Evolutionary conservation across 2,888 invertebrate genomes (phyloP).

Genomic region (Crioceris asparagi): DNA sequence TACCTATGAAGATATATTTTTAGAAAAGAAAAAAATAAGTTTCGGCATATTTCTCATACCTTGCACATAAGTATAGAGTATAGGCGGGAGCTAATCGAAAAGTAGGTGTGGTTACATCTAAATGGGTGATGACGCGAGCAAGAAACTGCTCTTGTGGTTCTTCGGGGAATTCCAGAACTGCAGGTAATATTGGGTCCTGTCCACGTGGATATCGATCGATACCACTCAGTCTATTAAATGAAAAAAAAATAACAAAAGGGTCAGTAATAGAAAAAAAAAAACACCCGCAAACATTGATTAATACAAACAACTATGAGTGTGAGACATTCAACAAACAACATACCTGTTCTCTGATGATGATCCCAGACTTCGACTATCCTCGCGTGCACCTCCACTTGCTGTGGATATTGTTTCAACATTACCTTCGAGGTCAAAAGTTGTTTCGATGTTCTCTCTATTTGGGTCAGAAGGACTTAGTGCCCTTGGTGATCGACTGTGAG

Average conservation of each 20-base stretch:
- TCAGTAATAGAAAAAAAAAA: slow-evolving; percentile 11
- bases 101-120: slow-evolving; percentile 79
- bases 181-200: slow-evolving; percentile 84
- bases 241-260: slow-evolving; percentile 9
- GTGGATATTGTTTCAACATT: slow-evolving; percentile 87
- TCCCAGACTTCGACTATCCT: slow-evolving; percentile 48
- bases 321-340: no score
- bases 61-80: slow-evolving; percentile 87
- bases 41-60: no score
- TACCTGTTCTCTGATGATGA: slow-evolving; percentile 75
- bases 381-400: slow-evolving; percentile 67
- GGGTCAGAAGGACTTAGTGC: slow-evolving; percentile 39
- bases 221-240: slow-evolving; percentile 29
- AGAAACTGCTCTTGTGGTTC: slow-evolving; percentile 90
- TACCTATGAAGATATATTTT: no score
- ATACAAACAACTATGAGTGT: no score
- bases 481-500: slow-evolving; percentile 35
- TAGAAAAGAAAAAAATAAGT: slow-evolving; percentile 8
- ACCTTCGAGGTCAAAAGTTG: slow-evolving; percentile 83
- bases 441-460: slow-evolving; percentile 66
- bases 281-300: no score
- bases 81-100: slow-evolving; percentile 97
- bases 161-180: slow-evolving; percentile 89
- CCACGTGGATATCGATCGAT: slow-evolving; percentile 52
- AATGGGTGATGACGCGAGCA: slow-evolving; percentile 74